Base-by-base conservation (phyloP, 2,888 invertebrate species). In the Aspidapion aeneum region DNA sequence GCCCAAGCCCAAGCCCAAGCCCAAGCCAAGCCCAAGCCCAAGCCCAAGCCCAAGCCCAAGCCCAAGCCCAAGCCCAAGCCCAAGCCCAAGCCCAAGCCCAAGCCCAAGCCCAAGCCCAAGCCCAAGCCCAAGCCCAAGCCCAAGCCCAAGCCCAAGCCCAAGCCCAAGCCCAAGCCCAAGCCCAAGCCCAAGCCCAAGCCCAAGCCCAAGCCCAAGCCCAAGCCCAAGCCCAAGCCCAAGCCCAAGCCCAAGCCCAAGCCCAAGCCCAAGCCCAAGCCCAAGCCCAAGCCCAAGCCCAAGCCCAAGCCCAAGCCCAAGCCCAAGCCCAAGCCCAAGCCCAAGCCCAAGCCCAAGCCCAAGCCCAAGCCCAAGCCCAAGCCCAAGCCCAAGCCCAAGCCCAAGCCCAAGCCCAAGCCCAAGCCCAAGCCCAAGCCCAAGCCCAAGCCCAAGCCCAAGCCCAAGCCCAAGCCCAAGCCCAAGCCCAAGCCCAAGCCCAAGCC, bases 121-220 rank as follows among this genome's bases (percentile, higher is more conserved):
- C 19, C 57, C 57, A 57, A 57, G 9, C 57, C 21, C 18, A 57
- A 57, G 21, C 57, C 57, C 21, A 57, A 57, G 21, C 57, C 57
- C 21, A 57, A 57, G 21, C 57, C 57, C 21, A 57, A 57, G 21
- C 57, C 57, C 21, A 57, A 57, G 21, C 57, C 57, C 21, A 57
- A 57, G 21, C 16, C 57, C 57, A 9, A 57, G 21, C 17, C 18
- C 57, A 9, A 57, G 21, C 17, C 57, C 57, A 9, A 57, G 21
- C 17, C 21, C 18, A 16, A 20, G 9, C 57, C 21, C 16, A 57
- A 19, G 9, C 57, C 21, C 16, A 57, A 19, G 9, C 57, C 21
- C 16, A 57, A 12, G 9, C 57, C 21, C 12, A 20, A 57, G 21
- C 57, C 57, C 21, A 57, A 57, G 21, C 57, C 57, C 21, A 57